Percentiles rank a stretch among this genome's conserved stretches.
Conservation (phyloP, 2,888 invertebrate genomes). For the Sarcophaga rosellei region DNA sequence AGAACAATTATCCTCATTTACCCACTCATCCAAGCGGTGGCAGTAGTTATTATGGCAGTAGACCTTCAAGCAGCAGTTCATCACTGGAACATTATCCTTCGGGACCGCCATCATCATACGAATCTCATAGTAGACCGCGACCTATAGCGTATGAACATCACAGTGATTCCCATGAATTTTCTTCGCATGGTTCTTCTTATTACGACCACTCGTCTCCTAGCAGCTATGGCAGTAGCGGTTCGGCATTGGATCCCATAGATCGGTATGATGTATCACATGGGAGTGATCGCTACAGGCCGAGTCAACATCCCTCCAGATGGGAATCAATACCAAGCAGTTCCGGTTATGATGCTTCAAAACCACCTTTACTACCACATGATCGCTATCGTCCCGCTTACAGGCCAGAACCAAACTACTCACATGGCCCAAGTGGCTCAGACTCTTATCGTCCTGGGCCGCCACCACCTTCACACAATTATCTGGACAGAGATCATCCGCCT, state of each 20-base stretch:
- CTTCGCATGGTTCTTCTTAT: slow-evolving; percentile 77
- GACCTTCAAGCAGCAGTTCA: slow-evolving; percentile 74
- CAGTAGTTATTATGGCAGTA: slow-evolving; percentile 74
- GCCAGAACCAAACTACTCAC: slow-evolving; percentile 75
- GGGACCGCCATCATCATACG: slow-evolving; percentile 74
- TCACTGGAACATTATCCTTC: slow-evolving; percentile 76
- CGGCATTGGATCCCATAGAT: slow-evolving; percentile 75
- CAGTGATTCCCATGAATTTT: slow-evolving; percentile 76
- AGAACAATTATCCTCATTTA: slow-evolving; percentile 73
- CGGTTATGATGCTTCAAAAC: slow-evolving; percentile 74
- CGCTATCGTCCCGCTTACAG: slow-evolving; percentile 77
- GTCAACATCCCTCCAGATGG: slow-evolving; percentile 76
- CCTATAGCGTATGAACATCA: slow-evolving; percentile 75
- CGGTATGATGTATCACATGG: slow-evolving; percentile 76
- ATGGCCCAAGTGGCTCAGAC: slow-evolving; percentile 69
- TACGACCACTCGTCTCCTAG: slow-evolving; percentile 78
- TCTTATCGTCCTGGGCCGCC: slow-evolving; percentile 69
- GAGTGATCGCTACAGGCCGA: slow-evolving; percentile 74
- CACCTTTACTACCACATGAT: slow-evolving; percentile 70
- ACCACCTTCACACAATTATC: slow-evolving; percentile 76
- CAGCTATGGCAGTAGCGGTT: slow-evolving; percentile 75
- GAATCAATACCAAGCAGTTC: slow-evolving; percentile 79
- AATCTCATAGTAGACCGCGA: slow-evolving; percentile 73
- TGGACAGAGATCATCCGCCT: slow-evolving; percentile 73
- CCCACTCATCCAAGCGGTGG: slow-evolving; percentile 72